Conservation (phyloP, 2,113 vertebrate genomes). For the Mellivora capensis region DNA sequence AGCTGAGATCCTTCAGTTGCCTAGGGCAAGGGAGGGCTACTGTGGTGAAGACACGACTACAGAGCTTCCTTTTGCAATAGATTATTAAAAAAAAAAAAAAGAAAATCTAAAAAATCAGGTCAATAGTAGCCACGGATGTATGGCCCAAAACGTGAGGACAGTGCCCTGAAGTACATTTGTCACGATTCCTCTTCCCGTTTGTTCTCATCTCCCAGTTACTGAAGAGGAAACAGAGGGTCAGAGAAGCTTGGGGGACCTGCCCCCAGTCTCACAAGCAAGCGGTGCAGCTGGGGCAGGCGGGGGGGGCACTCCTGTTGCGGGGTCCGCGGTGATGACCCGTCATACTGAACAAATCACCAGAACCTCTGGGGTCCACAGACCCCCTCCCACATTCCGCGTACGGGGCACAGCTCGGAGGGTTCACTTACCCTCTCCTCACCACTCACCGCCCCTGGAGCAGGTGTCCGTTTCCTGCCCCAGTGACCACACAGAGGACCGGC, state of each 20-base stretch:
- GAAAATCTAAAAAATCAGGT: neutral
- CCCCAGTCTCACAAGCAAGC: rapidly evolving
- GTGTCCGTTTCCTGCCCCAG: neutral
- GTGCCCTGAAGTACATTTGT: rapidly evolving
- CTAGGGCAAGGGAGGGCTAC: rapidly evolving
- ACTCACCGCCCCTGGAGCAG: neutral
- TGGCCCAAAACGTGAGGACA: neutral
- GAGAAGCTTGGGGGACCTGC: neutral
- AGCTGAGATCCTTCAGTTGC: neutral
- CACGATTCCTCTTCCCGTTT: neutral
- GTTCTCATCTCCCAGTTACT: neutral
- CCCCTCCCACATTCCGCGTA: rapidly evolving
- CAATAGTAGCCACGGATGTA: rapidly evolving
- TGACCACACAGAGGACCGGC: neutral
- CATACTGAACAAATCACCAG: rapidly evolving
- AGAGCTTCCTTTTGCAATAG: neutral
- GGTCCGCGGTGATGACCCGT: neutral
- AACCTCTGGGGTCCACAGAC: rapidly evolving
- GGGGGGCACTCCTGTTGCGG: no score
- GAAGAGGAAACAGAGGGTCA: neutral
- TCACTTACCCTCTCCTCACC: rapidly evolving
- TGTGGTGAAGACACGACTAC: rapidly evolving
- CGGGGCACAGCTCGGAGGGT: neutral
- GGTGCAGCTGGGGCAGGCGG: neutral
- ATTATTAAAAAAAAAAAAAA: neutral